These are phyloP conservation scores for Idris sp. DNA, from an alignment of 1,140 invertebrate species.

Conservation along the genomic window DNA sequence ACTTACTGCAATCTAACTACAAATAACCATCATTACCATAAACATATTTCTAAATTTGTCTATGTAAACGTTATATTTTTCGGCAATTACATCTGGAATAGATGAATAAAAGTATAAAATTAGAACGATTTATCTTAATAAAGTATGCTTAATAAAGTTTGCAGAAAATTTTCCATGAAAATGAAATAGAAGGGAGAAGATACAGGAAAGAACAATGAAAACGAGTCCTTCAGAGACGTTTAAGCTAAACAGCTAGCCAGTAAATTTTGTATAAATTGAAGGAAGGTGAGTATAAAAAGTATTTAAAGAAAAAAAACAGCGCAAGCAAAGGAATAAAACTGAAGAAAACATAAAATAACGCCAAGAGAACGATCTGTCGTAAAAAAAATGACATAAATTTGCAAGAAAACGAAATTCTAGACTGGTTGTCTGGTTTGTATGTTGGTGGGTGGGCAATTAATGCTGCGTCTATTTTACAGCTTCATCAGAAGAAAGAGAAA, in stretches of 20 bases:
- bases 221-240: conserved; percentile 25
- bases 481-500: conserved; percentile 32
- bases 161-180: neutral
- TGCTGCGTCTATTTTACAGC: conserved; percentile 57
- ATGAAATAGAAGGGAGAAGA: too few species aligned
- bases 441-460: conserved; percentile 49
- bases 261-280: conserved; percentile 31
- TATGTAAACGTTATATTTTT: too few species aligned
- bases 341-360: conserved; percentile 40
- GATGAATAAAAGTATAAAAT: too few species aligned
- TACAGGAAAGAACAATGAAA: too few species aligned
- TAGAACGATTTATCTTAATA: too few species aligned
- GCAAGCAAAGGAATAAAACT: conserved; percentile 18
- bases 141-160: conserved; percentile 5
- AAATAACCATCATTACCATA: conserved; percentile 1
- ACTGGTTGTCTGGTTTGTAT: conserved; percentile 24
- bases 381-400: conserved; percentile 63
- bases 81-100: too few species aligned
- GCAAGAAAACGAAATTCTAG: conserved; percentile 52
- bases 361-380: conserved; percentile 54
- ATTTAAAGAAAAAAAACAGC: conserved; percentile 1
- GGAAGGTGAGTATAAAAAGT: neutral
- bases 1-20: too few species aligned
- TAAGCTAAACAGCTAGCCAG: conserved; percentile 10
- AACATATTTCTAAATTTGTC: too few species aligned